phyloP scores from a whole-genome alignment of 2,797 vertebrate species.

The Sebastes itinus region DNA sequence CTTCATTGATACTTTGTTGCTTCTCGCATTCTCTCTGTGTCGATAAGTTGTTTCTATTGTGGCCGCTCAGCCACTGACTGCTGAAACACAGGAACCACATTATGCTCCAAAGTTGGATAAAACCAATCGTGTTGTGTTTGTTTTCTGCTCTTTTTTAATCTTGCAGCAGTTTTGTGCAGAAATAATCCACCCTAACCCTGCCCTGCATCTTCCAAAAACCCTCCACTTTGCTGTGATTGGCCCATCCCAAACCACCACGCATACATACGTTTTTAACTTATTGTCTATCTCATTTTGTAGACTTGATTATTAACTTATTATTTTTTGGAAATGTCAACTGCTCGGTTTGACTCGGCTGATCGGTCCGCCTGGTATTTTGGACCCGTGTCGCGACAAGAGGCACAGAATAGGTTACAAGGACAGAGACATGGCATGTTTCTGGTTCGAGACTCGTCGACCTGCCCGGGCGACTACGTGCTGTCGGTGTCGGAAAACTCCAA shows the following conservation, averaged over 20 bases:
- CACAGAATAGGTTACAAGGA: slow-evolving; percentile 92
- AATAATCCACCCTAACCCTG: too few relatives aligned
- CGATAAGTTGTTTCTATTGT: slow-evolving; percentile 19
- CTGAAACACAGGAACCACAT: slow-evolving; percentile 46
- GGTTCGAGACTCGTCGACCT: slow-evolving; percentile 97
- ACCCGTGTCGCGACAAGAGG: slow-evolving; percentile 92
- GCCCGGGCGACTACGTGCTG: slow-evolving; percentile 96
- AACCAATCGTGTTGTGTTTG: slow-evolving; percentile 32
- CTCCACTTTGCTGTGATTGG: slow-evolving; percentile 27
- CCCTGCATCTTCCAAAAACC: too few relatives aligned
- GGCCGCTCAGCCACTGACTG: slow-evolving; percentile 22
- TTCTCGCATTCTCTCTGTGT: slow-evolving; percentile 20
- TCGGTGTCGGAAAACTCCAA: slow-evolving; percentile 98
- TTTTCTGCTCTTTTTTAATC: too few relatives aligned
- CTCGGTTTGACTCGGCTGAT: slow-evolving; percentile 95
- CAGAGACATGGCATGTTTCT: slow-evolving; percentile 96
- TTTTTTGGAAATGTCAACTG: slow-evolving; percentile 85
- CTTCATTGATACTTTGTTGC: slow-evolving; percentile 70
- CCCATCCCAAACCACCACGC: slow-evolving; percentile 11
- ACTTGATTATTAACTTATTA: slow-evolving; percentile 63
- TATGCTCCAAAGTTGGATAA: slow-evolving; percentile 77
- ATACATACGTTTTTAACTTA: slow-evolving; percentile 48
- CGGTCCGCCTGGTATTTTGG: slow-evolving; percentile 97
- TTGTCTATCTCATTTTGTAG: slow-evolving; percentile 28
- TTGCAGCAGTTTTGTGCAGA: too few relatives aligned